Base-by-base conservation (phyloP, 2,113 vertebrate genomes). In the Anhinga anhinga region DNA sequence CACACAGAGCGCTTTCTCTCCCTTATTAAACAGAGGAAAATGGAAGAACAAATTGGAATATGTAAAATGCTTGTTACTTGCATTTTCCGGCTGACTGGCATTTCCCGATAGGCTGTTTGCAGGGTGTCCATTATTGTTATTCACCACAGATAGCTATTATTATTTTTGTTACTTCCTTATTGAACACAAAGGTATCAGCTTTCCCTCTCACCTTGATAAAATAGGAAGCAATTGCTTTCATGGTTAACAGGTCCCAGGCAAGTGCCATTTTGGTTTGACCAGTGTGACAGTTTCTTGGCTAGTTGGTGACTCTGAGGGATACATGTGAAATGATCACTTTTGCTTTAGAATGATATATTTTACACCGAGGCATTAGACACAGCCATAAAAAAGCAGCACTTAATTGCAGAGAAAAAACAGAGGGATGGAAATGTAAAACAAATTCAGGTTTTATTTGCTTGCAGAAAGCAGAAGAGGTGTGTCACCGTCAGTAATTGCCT, bases 1-100 rank as follows among this genome's bases (percentile, higher is more conserved):
- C 20, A 17, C 49, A 20, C 63, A 2, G 6, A 70, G 55, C 3
- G 0, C 62, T 61, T 85, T 44, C 47, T 59, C 77, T 70, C 49
- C 36, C 38, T 88, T 91, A 49, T 56, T 71, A 76, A 92, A 34
- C 55, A 71, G 59, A 70, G 27, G 23, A 21, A 74, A 83, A 74
- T 19, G n/a, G 83, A 66, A 96, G 86, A 82, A 89, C 61, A 94
- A 92, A 79, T 34, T 72, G 65, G 38, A 89, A 79, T 65, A 56
- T 40, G 72, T 30, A 76, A 82, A 95, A 58, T 44, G 38, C 63
- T 77, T 13, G 4, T 84, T 59, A 16, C 76, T 74, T 36, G 76
- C 56, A 16, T 74, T 95, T 96, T 85, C 63, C 76, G 26, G 63
- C 61, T 49, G 81, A 81, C 84, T 94, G 92, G 36, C 2, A 0